These are phyloP conservation scores for Enteromius viviparus DNA, from an alignment of 2,797 vertebrate species.

Conservation along the genomic window DNA sequence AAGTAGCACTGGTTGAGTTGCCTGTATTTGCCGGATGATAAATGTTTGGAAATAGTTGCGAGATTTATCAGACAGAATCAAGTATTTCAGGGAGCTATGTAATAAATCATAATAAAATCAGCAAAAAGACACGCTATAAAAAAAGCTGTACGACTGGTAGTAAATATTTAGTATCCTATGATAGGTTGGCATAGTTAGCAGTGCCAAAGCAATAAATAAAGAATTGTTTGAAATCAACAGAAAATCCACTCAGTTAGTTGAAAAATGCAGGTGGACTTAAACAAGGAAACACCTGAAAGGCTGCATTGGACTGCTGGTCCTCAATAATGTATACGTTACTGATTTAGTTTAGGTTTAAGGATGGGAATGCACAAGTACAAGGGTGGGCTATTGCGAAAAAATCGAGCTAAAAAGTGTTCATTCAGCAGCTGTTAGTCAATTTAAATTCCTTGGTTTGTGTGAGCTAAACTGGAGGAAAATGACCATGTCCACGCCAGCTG, in stretches of 20 bases:
- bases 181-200: not conserved
- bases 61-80: not conserved
- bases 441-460: conserved; percentile 35
- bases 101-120: not conserved
- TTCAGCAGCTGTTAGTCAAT: conserved; percentile 43
- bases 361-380: conserved; percentile 1
- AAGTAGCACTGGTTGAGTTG: not conserved
- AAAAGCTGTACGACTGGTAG: not conserved
- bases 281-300: conserved; percentile 19
- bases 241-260: conserved; percentile 11
- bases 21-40: not conserved
- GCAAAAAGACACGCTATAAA: not conserved
- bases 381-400: not conserved
- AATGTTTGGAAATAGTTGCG: not conserved
- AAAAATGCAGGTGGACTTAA: conserved; percentile 17
- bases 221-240: not conserved
- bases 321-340: not conserved
- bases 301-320: not conserved
- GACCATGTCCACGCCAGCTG: conserved; percentile 46
- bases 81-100: not conserved
- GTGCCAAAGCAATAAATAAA: not conserved
- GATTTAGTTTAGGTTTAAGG: conserved; percentile 21
- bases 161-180: not conserved
- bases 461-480: conserved; percentile 38
- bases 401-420: conserved; percentile 11